phyloP scores from a whole-genome alignment of 2,888 invertebrate genomes.

The Ceraclea dissimilis region DNA sequence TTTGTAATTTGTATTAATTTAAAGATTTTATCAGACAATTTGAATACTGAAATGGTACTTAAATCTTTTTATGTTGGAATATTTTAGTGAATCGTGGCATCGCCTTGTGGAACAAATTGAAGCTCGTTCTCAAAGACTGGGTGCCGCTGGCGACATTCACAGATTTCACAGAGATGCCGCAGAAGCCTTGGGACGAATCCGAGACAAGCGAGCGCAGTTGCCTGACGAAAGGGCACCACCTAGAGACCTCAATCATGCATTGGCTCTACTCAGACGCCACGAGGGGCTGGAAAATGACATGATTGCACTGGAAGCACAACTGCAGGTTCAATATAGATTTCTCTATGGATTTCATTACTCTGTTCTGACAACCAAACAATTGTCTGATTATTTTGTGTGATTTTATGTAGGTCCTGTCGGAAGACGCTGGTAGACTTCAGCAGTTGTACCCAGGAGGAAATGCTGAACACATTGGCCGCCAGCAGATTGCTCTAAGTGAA shows the following conservation, averaged over 20 bases:
- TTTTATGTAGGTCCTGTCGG: slow-evolving; percentile 66
- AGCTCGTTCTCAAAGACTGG: slow-evolving; percentile 76
- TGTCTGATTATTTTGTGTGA: not conserved
- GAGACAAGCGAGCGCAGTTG: slow-evolving; percentile 78
- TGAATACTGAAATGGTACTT: too few species aligned
- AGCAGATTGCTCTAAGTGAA: slow-evolving; percentile 76
- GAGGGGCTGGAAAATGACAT: slow-evolving; percentile 92
- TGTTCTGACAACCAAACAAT: not conserved
- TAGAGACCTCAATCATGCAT: slow-evolving; percentile 78
- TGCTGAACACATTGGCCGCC: slow-evolving; percentile 79
- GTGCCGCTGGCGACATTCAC: slow-evolving; percentile 95
- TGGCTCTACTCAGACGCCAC: slow-evolving; percentile 76
- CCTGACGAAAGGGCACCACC: slow-evolving; percentile 68
- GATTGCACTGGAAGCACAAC: slow-evolving; percentile 83
- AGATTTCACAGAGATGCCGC: slow-evolving; percentile 94
- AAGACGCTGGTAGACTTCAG: slow-evolving; percentile 85
- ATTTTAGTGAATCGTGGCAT: slow-evolving; percentile 72
- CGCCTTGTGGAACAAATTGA: slow-evolving; percentile 80
- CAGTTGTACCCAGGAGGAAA: slow-evolving; percentile 86
- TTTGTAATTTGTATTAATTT: too few species aligned
- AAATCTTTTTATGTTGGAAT: not conserved
- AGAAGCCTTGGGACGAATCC: slow-evolving; percentile 82
- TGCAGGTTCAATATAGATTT: slow-evolving; percentile 49
- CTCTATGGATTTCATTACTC: not conserved
- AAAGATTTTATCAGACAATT: too few species aligned